Evolutionary conservation across 2,797 vertebrate species (phyloP).

Genomic region (Mastacembelus armatus): DNA sequence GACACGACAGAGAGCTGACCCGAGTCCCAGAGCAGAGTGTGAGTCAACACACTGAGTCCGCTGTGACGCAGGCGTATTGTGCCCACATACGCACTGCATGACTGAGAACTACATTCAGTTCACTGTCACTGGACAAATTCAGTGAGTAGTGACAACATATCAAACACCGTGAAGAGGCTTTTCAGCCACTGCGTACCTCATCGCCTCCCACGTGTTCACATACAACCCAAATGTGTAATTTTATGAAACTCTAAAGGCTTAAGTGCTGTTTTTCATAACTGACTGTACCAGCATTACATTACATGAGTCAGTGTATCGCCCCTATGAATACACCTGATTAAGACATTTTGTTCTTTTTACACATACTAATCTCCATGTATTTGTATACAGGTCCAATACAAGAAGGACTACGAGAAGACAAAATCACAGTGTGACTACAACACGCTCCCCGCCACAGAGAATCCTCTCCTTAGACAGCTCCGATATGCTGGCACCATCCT

Average conservation of each 20-base stretch:
- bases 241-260: neutral
- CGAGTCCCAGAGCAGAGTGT: constrained; percentile 50
- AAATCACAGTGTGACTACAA: constrained; percentile 92
- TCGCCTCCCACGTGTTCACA: constrained; percentile 34
- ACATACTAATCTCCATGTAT: constrained; percentile 31
- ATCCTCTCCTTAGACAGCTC: constrained; percentile 92
- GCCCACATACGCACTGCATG: constrained; percentile 30
- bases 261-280: neutral
- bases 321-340: constrained; percentile 3
- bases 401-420: constrained; percentile 92
- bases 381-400: constrained; percentile 90
- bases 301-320: neutral
- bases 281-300: neutral
- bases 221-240: constrained; percentile 30
- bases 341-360: constrained; percentile 1
- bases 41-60: constrained; percentile 61
- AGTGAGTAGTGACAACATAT: neutral
- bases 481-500: constrained; percentile 89
- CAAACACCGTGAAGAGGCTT: constrained; percentile 9
- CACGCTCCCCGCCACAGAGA: constrained; percentile 96
- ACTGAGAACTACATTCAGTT: constrained; percentile 32
- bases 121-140: constrained; percentile 7
- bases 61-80: constrained; percentile 51
- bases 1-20: constrained; percentile 54
- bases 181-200: constrained; percentile 8